These are phyloP conservation scores for Poecilus cupreus DNA, from an alignment of 2,888 invertebrate species.

Conservation along the genomic window DNA sequence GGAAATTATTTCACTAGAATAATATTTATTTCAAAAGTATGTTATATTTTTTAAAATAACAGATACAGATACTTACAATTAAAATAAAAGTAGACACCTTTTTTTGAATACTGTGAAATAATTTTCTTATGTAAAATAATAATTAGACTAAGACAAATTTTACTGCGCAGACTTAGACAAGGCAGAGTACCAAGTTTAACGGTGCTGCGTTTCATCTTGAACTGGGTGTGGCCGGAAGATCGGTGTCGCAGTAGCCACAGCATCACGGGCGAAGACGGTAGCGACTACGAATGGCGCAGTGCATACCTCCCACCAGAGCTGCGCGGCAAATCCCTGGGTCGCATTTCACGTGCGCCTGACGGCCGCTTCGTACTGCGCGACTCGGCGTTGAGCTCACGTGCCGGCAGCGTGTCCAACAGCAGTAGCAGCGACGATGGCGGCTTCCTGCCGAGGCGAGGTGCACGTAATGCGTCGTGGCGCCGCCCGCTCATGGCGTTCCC, in stretches of 20 bases:
- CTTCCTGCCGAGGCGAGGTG: constrained; percentile 80
- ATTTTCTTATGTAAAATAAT: constrained; percentile 9
- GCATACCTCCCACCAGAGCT: constrained; percentile 70
- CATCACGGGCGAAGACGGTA: constrained; percentile 64
- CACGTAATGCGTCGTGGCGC: constrained; percentile 78
- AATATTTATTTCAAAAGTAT: neutral
- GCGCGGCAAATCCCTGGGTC: constrained; percentile 75
- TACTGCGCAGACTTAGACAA: constrained; percentile 86
- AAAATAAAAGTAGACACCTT: neutral
- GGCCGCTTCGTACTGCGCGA: constrained; percentile 82
- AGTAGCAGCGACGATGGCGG: constrained; percentile 89
- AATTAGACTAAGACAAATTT: neutral
- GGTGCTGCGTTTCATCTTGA: constrained; percentile 80
- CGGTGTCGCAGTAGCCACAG: constrained; percentile 77
- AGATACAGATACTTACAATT: neutral
- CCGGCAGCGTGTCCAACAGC: constrained; percentile 77
- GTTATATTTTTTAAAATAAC: neutral
- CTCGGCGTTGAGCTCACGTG: constrained; percentile 74
- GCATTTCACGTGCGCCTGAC: constrained; percentile 84
- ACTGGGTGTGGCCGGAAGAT: constrained; percentile 86
- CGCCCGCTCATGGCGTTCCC: constrained; percentile 79
- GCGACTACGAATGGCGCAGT: constrained; percentile 68
- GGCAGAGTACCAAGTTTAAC: constrained; percentile 96
- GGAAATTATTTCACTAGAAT: constrained; percentile 18
- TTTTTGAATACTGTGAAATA: constrained; percentile 16